These are phyloP conservation scores for Archaeoteleia sp. DNA, from an alignment of 2,888 invertebrate genomes.

Conservation along the genomic window DNA sequence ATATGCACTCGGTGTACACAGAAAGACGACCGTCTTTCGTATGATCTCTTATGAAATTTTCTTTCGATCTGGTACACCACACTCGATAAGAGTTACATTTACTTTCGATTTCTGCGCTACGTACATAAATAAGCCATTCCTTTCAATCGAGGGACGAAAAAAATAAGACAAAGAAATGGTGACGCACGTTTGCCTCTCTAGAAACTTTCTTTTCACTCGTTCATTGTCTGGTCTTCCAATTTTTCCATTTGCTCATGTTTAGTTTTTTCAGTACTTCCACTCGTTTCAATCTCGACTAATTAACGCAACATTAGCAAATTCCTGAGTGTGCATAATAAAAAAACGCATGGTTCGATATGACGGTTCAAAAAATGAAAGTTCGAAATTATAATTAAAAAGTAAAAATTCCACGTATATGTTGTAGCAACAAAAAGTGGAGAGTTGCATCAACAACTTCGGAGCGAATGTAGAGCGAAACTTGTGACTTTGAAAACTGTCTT, in stretches of 20 bases:
- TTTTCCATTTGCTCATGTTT: neutral
- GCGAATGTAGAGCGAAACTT: conserved; percentile 4
- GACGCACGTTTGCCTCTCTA: conserved; percentile 4
- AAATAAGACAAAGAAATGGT: conserved; percentile 22
- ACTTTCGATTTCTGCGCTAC: conserved; percentile 43
- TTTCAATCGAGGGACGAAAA: conserved; percentile 32
- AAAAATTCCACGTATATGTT: no score
- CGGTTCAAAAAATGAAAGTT: no score
- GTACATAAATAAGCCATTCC: conserved; percentile 27
- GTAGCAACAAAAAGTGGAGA: conserved; percentile 3
- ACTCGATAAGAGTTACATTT: conserved; percentile 13
- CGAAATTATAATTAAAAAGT: no score
- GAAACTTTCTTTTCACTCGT: conserved; percentile 29
- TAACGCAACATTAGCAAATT: no score
- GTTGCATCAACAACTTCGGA: conserved; percentile 4
- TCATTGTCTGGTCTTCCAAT: no score
- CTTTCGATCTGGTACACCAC: conserved; percentile 14
- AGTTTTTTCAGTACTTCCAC: neutral
- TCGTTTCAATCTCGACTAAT: no score
- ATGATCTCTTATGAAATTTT: conserved; percentile 23
- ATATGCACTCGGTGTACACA: conserved; percentile 16
- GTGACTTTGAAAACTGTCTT: neutral
- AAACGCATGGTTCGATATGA: no score
- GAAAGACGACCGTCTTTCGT: conserved; percentile 15
- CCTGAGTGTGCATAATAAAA: no score